A percentile compares a stretch with the other conserved stretches of the same genome.
Conservation (phyloP, 1,140 invertebrate genomes). For the Cotesia typhae region DNA sequence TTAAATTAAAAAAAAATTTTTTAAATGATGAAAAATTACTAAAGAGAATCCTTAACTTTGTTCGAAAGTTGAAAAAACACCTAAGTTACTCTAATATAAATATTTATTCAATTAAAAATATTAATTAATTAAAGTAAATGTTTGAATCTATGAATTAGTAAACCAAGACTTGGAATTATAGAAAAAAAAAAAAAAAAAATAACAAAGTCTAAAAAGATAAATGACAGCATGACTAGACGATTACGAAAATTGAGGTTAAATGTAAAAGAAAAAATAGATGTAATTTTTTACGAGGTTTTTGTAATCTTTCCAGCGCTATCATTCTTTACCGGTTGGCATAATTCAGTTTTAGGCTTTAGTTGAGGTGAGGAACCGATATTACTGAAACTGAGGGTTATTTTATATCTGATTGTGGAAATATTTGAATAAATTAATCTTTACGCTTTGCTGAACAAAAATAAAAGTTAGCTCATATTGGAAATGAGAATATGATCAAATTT, state of each 20-base stretch:
- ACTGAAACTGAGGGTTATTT: not conserved
- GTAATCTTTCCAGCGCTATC: not conserved
- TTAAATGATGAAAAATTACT: no score
- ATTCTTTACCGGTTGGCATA: not conserved
- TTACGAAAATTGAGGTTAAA: constrained; percentile 10
- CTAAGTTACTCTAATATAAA: not conserved
- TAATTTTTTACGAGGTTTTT: constrained; percentile 11
- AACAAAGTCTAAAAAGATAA: not conserved
- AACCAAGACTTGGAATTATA: not conserved
- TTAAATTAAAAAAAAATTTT: no score
- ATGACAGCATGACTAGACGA: constrained; percentile 13
- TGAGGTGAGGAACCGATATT: not conserved
- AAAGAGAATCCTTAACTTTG: no score
- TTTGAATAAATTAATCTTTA: no score
- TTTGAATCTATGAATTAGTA: not conserved
- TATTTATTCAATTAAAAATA: constrained; percentile 5
- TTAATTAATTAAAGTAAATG: not conserved
- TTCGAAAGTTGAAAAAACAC: no score
- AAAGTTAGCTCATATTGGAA: not conserved
- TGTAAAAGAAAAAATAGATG: not conserved
- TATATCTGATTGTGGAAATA: not conserved
- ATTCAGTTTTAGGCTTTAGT: not conserved
- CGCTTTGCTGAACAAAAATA: not conserved
- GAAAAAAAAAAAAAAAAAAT: not conserved
- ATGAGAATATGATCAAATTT: not conserved